These are phyloP conservation scores for Eptesicus fuscus DNA, from an alignment of 2,113 vertebrate species.

Conservation along the genomic window DNA sequence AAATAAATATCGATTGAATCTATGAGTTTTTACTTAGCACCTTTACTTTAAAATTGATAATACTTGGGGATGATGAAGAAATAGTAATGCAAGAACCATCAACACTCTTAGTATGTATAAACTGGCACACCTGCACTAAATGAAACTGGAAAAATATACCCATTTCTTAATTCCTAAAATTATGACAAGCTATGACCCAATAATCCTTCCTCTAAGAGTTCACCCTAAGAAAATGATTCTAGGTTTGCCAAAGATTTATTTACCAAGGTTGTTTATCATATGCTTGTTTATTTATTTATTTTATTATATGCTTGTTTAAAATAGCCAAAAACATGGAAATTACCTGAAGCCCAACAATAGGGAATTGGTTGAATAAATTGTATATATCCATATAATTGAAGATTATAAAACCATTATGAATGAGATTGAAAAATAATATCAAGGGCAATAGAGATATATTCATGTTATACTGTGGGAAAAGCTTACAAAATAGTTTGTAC, in stretches of 20 bases:
- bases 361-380: not conserved
- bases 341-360: not conserved
- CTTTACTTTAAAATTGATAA: not conserved
- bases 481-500: not conserved
- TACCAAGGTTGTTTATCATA: not conserved
- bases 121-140: not conserved
- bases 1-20: not conserved
- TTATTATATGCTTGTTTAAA: constrained; percentile 22
- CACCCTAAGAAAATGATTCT: not conserved
- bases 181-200: not conserved
- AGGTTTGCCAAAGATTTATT: not conserved
- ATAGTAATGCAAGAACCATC: not conserved
- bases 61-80: not conserved
- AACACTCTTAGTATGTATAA: not conserved
- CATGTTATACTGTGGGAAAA: not conserved
- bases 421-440: not conserved
- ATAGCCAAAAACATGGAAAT: not conserved
- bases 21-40: not conserved
- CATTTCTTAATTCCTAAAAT: not conserved
- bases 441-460: not conserved
- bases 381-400: not conserved
- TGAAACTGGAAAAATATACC: not conserved
- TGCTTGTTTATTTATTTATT: constrained; percentile 8
- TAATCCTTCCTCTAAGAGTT: not conserved
- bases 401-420: constrained; percentile 41